Evolutionary conservation across 2,797 vertebrate species (phyloP).

Genomic region (Muscicapa striata): DNA sequence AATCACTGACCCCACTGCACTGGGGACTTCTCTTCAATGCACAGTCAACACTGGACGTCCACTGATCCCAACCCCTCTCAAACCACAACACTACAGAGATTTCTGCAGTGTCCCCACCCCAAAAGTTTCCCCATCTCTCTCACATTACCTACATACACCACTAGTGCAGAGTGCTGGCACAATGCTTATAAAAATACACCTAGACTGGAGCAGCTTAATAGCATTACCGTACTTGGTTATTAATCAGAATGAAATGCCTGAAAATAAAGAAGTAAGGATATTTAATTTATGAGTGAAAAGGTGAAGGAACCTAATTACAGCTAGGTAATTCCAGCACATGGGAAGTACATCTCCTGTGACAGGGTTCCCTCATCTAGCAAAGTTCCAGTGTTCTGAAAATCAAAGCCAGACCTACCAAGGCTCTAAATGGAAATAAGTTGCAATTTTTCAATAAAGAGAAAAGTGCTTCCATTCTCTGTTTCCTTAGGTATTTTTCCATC

Average conservation of each 20-base stretch:
- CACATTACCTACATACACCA: neutral
- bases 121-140: neutral
- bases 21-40: no score
- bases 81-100: fast-evolving
- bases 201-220: neutral
- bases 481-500: neutral
- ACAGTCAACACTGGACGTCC: neutral
- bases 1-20: fast-evolving
- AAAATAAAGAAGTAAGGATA: neutral
- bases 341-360: neutral
- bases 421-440: neutral
- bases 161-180: neutral
- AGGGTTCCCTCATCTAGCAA: neutral
- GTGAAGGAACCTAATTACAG: neutral
- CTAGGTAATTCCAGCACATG: neutral
- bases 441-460: neutral
- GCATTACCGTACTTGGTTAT: neutral
- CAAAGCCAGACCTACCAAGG: neutral
- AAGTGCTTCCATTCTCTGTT: neutral
- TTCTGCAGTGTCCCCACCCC: neutral
- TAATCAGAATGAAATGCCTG: neutral
- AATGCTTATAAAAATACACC: neutral
- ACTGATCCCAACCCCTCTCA: fast-evolving
- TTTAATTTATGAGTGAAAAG: neutral
- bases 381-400: neutral